Evolutionary conservation across 2,113 vertebrate genomes (phyloP).

Genomic region (Corvus moneduloides): DNA sequence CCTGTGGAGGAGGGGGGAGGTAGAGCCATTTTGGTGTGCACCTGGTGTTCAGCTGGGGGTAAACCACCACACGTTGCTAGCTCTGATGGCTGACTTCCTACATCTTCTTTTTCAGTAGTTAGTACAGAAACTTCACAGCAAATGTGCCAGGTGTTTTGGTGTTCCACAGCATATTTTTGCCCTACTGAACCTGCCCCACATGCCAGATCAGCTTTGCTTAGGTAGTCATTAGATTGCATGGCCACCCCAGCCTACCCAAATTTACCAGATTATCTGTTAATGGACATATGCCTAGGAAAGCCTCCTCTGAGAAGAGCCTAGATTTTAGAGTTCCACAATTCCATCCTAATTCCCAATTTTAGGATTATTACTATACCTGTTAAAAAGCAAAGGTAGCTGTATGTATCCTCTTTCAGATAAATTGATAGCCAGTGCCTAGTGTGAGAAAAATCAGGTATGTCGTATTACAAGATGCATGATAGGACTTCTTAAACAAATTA

Average conservation of each 20-base stretch:
- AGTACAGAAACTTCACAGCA: background rate
- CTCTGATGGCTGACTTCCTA: background rate
- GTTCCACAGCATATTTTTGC: background rate
- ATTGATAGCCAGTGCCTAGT: background rate
- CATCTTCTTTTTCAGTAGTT: background rate
- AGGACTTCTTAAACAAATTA: background rate
- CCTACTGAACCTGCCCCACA: background rate
- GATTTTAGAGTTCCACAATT: background rate
- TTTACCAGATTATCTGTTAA: background rate
- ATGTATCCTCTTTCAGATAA: background rate
- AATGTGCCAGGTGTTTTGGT: background rate
- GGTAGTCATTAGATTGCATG: background rate
- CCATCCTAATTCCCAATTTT: background rate
- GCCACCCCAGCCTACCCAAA: background rate
- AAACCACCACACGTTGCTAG: background rate
- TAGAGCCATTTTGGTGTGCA: background rate
- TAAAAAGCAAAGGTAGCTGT: background rate
- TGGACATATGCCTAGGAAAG: background rate
- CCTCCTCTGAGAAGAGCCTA: background rate
- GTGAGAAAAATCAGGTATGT: background rate
- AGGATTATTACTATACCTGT: background rate
- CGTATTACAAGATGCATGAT: background rate
- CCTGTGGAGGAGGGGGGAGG: background rate
- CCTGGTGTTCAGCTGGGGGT: background rate
- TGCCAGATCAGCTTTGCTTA: background rate